phyloP scores from a whole-genome alignment of 2,797 vertebrate species.

The Lithobates pipiens region DNA sequence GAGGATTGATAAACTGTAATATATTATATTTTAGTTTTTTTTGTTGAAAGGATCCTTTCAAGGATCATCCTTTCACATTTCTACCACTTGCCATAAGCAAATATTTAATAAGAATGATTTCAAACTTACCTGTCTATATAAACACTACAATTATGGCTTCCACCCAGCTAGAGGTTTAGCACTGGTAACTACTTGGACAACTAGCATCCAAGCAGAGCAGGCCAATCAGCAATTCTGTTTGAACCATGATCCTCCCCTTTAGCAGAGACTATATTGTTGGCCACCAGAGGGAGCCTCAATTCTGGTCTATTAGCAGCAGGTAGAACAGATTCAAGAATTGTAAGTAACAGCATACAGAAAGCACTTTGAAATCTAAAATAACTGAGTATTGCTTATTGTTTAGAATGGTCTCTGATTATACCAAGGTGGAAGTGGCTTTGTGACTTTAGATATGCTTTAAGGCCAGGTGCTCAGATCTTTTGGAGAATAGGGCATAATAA shows the following conservation, averaged over 20 bases:
- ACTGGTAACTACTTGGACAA: too few species aligned
- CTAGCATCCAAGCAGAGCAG: not conserved
- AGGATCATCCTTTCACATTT: too few species aligned
- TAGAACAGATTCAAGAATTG: not conserved
- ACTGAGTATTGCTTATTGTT: not conserved
- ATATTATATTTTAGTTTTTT: too few species aligned
- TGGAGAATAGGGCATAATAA: too few species aligned
- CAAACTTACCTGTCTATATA: not conserved
- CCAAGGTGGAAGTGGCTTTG: too few species aligned
- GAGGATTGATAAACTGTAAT: too few species aligned
- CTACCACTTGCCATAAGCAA: not conserved
- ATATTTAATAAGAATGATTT: not conserved
- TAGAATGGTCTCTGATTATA: not conserved
- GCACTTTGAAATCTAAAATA: not conserved
- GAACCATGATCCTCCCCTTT: not conserved
- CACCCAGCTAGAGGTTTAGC: too few species aligned
- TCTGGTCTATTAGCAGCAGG: not conserved
- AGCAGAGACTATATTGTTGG: not conserved
- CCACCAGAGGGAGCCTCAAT: not conserved
- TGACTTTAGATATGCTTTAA: too few species aligned
- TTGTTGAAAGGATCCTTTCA: too few species aligned
- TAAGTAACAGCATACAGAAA: not conserved
- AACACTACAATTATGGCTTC: not conserved
- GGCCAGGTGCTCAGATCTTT: too few species aligned
- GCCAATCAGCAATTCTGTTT: not conserved